A percentile compares a stretch with the other conserved stretches of the same genome.
Conservation (phyloP, 2,888 invertebrate species). For the Pristionchus arcanus region DNA sequence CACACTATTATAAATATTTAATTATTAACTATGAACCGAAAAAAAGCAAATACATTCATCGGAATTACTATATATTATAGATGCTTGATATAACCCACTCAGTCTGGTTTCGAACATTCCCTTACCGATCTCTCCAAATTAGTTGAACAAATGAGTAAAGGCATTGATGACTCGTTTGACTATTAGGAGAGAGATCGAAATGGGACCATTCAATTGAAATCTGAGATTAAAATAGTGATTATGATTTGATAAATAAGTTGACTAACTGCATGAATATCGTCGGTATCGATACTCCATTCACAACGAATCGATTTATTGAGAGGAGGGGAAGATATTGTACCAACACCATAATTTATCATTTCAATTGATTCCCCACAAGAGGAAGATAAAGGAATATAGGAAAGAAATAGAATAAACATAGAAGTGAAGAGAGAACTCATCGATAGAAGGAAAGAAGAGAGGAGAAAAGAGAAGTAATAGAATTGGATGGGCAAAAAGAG, state of each 20-base stretch:
- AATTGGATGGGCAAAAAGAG: not conserved
- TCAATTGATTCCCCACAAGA: not conserved
- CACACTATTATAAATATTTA: not conserved
- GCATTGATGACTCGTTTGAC: not conserved
- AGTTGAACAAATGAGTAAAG: not conserved
- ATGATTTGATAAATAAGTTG: not conserved
- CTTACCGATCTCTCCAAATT: slow-evolving; percentile 13
- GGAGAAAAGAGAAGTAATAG: not conserved
- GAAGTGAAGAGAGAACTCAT: slow-evolving; percentile 4
- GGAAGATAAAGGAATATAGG: slow-evolving; percentile 9
- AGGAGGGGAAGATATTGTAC: not conserved
- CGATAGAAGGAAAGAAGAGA: not conserved
- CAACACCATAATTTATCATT: not conserved
- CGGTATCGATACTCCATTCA: not conserved
- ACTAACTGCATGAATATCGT: not conserved
- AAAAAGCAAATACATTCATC: not conserved
- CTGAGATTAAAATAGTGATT: not conserved
- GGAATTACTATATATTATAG: not conserved
- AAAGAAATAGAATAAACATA: slow-evolving; percentile 1
- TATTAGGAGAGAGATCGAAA: not conserved
- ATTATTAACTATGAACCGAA: not conserved
- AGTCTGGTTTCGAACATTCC: no score
- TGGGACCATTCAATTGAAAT: not conserved
- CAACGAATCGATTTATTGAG: not conserved
- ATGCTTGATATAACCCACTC: not conserved